Evolutionary conservation across 2,113 vertebrate genomes (phyloP).

Genomic region (Oreochromis spilurus): DNA sequence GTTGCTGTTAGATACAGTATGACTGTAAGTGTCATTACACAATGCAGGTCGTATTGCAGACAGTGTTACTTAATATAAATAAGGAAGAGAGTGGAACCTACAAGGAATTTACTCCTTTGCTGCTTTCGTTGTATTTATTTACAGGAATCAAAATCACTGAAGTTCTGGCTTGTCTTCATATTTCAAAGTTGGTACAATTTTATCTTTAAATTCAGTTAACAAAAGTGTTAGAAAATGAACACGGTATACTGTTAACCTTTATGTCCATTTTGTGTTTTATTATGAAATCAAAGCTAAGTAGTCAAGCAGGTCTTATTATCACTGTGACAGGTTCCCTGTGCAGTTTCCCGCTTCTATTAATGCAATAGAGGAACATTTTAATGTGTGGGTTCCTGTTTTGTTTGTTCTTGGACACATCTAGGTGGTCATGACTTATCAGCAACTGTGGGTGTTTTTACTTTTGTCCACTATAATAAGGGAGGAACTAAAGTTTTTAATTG

Average conservation of each 20-base stretch:
- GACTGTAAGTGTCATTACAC: background rate
- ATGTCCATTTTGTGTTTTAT: background rate
- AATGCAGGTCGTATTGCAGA: background rate
- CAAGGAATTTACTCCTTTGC: background rate
- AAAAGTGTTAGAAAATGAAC: background rate
- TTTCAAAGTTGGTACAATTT: background rate
- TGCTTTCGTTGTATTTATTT: background rate
- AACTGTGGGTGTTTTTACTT: background rate
- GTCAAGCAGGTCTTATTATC: background rate
- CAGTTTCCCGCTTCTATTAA: background rate
- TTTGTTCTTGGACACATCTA: background rate
- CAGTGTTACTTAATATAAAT: background rate
- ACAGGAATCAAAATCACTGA: background rate
- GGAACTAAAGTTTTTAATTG: background rate
- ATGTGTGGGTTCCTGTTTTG: background rate
- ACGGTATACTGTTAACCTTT: background rate
- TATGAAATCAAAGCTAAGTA: background rate
- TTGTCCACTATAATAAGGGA: background rate
- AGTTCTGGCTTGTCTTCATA: background rate
- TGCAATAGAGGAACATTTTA: background rate
- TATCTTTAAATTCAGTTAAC: background rate
- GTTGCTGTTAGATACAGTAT: background rate
- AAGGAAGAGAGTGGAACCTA: background rate
- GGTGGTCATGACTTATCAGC: background rate
- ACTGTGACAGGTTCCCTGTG: background rate